Percentiles rank a stretch among this genome's conserved stretches.
phyloP scores from a whole-genome alignment of 1,140 invertebrate genomes.

The Eurytemora carolleeae region DNA sequence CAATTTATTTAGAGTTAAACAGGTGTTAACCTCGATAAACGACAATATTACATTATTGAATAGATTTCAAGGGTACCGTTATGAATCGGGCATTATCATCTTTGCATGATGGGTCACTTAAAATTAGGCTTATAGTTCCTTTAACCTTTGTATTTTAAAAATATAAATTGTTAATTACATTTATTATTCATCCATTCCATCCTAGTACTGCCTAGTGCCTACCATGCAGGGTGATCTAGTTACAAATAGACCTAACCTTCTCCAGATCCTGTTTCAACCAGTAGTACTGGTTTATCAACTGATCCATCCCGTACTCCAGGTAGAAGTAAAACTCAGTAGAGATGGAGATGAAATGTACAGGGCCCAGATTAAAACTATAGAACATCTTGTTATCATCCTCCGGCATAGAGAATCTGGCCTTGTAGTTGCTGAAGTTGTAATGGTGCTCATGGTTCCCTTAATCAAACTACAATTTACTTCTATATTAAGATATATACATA shows the following conservation, averaged over 20 bases:
- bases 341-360: slow-evolving; percentile 63
- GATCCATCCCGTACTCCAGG: slow-evolving; percentile 60
- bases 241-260: slow-evolving; percentile 23
- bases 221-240: no score
- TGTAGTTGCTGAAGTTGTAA: slow-evolving; percentile 61
- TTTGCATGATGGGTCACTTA: no score
- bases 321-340: slow-evolving; percentile 92
- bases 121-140: no score
- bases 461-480: not conserved
- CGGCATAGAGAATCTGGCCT: slow-evolving; percentile 32
- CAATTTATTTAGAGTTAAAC: no score
- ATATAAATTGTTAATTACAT: no score
- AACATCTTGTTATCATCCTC: slow-evolving; percentile 40
- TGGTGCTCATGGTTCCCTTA: not conserved
- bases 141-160: no score
- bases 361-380: slow-evolving; percentile 80
- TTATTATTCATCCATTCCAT: no score
- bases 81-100: no score
- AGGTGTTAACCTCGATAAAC: no score
- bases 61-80: no score
- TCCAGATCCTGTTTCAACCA: slow-evolving; percentile 68
- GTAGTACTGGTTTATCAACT: slow-evolving; percentile 59
- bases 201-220: no score
- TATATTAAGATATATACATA: not conserved
- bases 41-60: no score